These are phyloP conservation scores for Toxostoma redivivum DNA, from an alignment of 2,113 vertebrate genomes.

Conservation along the genomic window DNA sequence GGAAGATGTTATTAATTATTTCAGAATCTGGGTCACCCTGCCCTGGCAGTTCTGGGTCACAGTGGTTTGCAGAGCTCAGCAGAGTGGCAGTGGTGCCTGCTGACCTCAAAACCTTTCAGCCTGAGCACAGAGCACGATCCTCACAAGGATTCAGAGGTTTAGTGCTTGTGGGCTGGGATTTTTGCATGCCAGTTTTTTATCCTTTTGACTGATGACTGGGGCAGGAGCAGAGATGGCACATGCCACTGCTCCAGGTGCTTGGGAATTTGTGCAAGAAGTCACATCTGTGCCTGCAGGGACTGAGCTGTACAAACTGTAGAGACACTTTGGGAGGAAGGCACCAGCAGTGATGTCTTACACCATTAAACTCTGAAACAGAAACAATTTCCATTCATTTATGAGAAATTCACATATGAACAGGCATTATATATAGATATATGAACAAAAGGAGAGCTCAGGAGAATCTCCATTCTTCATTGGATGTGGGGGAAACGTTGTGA, in stretches of 20 bases:
- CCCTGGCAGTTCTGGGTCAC: background rate
- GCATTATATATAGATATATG: background rate
- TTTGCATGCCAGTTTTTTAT: background rate
- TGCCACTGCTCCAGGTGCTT: background rate
- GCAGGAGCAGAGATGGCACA: background rate
- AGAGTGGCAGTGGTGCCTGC: background rate
- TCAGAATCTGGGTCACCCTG: background rate
- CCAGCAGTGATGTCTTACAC: background rate
- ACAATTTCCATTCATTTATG: background rate
- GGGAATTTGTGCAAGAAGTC: background rate
- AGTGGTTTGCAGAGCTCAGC: background rate
- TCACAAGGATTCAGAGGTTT: background rate
- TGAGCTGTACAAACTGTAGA: background rate
- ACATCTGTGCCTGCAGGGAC: background rate
- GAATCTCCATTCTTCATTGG: background rate
- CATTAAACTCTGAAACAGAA: background rate
- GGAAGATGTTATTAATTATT: background rate
- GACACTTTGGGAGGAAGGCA: background rate
- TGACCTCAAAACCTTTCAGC: background rate
- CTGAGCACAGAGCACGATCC: background rate
- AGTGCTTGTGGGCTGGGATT: background rate
- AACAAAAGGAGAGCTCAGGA: background rate
- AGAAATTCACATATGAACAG: background rate
- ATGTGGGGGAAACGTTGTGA: rapidly evolving
- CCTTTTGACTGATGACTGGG: background rate